phyloP scores from a whole-genome alignment of 2,797 vertebrate species.

The Erithacus rubecula region DNA sequence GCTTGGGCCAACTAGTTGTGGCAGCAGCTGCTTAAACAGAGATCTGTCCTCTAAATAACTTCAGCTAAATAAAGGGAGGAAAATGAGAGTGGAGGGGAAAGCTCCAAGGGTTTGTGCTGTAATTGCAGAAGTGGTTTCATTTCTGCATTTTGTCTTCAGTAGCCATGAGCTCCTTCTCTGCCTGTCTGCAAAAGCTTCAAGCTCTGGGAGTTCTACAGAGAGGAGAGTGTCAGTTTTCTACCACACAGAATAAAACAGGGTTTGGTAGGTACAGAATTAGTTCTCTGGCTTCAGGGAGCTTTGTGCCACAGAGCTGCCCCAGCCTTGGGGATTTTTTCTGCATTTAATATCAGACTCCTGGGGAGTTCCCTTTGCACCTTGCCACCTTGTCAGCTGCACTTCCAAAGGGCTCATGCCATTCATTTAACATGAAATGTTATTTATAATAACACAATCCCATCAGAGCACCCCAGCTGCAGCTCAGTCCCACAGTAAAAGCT shows the following conservation, averaged over 20 bases:
- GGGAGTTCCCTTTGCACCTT: neutral
- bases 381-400: accelerated
- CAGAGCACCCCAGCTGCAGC: neutral
- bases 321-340: neutral
- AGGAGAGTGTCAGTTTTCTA: neutral
- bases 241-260: accelerated
- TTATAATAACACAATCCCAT: neutral
- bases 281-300: neutral
- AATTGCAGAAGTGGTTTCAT: neutral
- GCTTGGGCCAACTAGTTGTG: neutral
- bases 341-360: accelerated
- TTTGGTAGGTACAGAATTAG: neutral
- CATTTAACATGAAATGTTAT: accelerated
- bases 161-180: neutral
- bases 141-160: neutral
- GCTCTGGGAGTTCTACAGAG: neutral
- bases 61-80: conserved; percentile 23
- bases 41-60: conserved; percentile 62
- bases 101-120: conserved; percentile 3
- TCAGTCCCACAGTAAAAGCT: neutral
- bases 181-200: neutral
- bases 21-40: conserved; percentile 74
- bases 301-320: accelerated
- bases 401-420: neutral
- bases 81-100: neutral